phyloP scores from a whole-genome alignment of 2,113 vertebrate species.

The Taxidea taxus region DNA sequence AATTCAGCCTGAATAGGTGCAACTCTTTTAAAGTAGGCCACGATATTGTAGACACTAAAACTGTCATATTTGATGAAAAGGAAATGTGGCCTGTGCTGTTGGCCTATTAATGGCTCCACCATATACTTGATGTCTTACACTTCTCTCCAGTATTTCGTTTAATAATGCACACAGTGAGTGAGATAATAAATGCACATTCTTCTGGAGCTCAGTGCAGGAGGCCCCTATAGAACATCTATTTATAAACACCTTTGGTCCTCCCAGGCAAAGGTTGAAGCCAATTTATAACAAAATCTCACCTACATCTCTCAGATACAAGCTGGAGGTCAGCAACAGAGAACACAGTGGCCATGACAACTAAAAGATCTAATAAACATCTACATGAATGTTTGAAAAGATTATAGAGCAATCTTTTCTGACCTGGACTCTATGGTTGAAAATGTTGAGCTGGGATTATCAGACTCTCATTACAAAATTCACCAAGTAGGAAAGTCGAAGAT shows the following conservation, averaged over 20 bases:
- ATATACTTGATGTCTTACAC: not conserved
- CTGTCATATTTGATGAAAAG: slow-evolving; percentile 34
- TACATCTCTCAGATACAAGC: not conserved
- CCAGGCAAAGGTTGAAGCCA: not conserved
- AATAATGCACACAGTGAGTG: slow-evolving; percentile 12
- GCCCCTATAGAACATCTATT: not conserved
- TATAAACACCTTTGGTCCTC: slow-evolving; percentile 3
- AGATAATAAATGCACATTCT: not conserved
- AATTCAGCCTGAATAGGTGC: not conserved
- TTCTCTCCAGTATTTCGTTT: slow-evolving; percentile 27
- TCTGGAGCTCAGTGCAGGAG: not conserved
- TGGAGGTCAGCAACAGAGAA: not conserved
- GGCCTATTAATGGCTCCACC: not conserved
- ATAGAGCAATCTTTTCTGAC: not conserved
- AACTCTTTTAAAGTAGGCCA: not conserved
- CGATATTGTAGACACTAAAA: not conserved
- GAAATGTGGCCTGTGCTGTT: not conserved
- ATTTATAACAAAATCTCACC: not conserved
- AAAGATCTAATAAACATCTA: not conserved
- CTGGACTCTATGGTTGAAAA: not conserved
- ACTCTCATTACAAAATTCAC: not conserved
- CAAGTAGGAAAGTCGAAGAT: not conserved
- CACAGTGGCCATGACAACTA: not conserved
- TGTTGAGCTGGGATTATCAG: not conserved
- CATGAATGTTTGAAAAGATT: not conserved